Conservation (phyloP, 2,113 vertebrate species). For the Sylvietta virens region DNA sequence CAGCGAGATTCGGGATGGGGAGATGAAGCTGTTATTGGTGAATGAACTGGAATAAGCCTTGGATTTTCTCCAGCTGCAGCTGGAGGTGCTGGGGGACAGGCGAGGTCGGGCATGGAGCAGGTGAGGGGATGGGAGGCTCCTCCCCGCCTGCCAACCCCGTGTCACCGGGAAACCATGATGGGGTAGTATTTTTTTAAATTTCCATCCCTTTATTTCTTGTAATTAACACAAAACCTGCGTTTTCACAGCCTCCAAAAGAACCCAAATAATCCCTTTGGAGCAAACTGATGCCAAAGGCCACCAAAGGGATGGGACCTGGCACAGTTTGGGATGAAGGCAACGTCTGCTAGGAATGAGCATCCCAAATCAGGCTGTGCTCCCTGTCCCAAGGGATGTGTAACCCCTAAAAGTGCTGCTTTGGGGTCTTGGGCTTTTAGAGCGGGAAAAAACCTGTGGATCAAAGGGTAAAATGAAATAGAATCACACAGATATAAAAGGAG, state of each 20-base stretch:
- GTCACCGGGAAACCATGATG: neutral
- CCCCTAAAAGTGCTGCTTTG: neutral
- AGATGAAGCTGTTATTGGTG: neutral
- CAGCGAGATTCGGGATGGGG: neutral
- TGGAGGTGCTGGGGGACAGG: neutral
- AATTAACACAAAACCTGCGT: neutral
- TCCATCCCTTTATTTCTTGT: neutral
- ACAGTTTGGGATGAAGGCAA: neutral
- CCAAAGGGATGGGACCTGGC: fast-evolving
- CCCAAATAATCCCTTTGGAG: neutral
- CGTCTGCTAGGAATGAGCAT: fast-evolving
- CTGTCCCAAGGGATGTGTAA: neutral
- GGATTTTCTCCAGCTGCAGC: constrained; percentile 49
- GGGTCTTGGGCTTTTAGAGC: neutral
- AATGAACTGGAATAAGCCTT: neutral
- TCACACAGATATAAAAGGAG: fast-evolving
- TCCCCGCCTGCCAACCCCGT: constrained; percentile 16
- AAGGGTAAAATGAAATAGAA: neutral
- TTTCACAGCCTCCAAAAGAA: neutral
- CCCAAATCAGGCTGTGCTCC: neutral
- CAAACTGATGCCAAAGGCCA: neutral
- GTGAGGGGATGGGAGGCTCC: neutral
- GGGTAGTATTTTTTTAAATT: fast-evolving
- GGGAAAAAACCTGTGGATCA: neutral
- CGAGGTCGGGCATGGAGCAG: fast-evolving